A percentile compares a stretch with the other conserved stretches of the same genome.
Conservation (phyloP, 1,140 invertebrate genomes). For the Anoplophora glabripennis region DNA sequence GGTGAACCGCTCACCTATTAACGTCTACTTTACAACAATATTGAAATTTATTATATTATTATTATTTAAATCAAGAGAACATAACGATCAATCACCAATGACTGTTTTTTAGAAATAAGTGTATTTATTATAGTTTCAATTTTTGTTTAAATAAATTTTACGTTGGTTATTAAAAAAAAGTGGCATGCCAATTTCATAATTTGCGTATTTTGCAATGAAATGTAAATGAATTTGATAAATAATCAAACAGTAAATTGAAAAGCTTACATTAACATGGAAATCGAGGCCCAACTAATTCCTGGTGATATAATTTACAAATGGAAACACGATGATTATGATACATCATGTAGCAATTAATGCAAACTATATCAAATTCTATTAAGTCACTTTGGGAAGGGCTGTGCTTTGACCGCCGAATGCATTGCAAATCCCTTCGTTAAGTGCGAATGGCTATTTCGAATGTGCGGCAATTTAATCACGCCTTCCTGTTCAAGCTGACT, state of each 20-base stretch:
- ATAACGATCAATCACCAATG: too few species aligned
- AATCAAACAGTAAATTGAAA: constrained; percentile 23
- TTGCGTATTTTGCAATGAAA: background rate
- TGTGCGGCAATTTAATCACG: constrained; percentile 8
- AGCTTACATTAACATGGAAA: constrained; percentile 18
- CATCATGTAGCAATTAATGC: constrained; percentile 35
- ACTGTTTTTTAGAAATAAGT: too few species aligned
- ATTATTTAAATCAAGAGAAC: too few species aligned
- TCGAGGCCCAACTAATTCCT: constrained; percentile 13
- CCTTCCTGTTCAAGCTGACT: background rate
- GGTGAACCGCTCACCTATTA: too few species aligned
- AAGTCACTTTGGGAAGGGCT: constrained; percentile 24
- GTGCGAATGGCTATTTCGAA: background rate
- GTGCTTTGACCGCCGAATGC: constrained; percentile 30
- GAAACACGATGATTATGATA: constrained; percentile 35
- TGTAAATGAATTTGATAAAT: constrained; percentile 24
- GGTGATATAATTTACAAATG: constrained; percentile 31
- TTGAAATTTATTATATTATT: too few species aligned
- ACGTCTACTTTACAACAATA: too few species aligned
- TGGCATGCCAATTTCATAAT: too few species aligned
- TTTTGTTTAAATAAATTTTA: too few species aligned
- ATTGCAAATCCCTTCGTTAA: constrained; percentile 26
- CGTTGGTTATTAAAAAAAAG: too few species aligned
- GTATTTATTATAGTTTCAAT: too few species aligned
- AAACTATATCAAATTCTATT: constrained; percentile 39